Conservation (phyloP, 2,797 vertebrate genomes). For the Bovichtus variegatus region DNA sequence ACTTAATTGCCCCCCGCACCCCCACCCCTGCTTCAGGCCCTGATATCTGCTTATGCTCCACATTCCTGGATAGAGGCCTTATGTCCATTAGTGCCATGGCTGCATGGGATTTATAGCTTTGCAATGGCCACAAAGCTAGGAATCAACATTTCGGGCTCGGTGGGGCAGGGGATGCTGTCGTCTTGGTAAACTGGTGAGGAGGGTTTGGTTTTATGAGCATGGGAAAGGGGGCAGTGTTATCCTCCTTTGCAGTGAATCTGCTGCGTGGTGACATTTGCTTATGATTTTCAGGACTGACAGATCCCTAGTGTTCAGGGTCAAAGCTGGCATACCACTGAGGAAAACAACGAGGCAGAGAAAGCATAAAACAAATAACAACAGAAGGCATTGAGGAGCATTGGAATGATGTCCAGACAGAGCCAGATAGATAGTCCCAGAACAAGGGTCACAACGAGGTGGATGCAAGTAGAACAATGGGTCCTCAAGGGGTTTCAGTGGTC, state of each 20-base stretch:
- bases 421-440: constrained; percentile 48
- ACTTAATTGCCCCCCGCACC: constrained; percentile 87
- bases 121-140: constrained; percentile 34
- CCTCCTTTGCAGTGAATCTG: constrained; percentile 22
- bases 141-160: constrained; percentile 45
- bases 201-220: constrained; percentile 21
- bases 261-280: constrained; percentile 50
- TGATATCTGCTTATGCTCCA: constrained; percentile 87
- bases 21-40: constrained; percentile 65
- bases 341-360: constrained; percentile 38
- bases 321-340: constrained; percentile 41
- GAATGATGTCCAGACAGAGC: constrained; percentile 41
- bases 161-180: constrained; percentile 24
- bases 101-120: constrained; percentile 74
- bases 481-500: background rate
- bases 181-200: constrained; percentile 29
- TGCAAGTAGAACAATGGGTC: constrained; percentile 43
- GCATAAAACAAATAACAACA: constrained; percentile 55
- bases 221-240: constrained; percentile 14
- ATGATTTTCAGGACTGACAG: constrained; percentile 46
- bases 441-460: constrained; percentile 56
- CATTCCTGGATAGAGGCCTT: constrained; percentile 84
- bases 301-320: constrained; percentile 54
- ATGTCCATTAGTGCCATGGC: constrained; percentile 78
- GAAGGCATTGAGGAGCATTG: constrained; percentile 19